phyloP scores from a whole-genome alignment of 2,888 invertebrate genomes.

The Ypsolopha scabrella region DNA sequence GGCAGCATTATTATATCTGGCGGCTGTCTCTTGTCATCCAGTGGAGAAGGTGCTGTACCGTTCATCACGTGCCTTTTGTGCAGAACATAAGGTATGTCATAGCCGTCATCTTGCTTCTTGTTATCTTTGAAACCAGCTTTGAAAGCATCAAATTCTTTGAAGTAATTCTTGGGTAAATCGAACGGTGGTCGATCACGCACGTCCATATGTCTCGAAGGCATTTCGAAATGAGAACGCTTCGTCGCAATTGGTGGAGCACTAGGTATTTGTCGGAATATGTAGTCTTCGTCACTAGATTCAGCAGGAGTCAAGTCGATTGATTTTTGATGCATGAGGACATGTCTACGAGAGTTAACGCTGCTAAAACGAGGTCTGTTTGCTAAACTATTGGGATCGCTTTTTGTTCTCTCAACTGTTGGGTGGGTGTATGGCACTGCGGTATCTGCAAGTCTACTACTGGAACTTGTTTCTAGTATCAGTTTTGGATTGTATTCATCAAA shows the following conservation, averaged over 20 bases:
- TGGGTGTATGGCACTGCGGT: slow-evolving; percentile 72
- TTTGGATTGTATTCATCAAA: slow-evolving; percentile 82
- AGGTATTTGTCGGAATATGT: slow-evolving; percentile 80
- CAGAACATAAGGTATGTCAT: slow-evolving; percentile 86
- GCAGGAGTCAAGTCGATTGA: slow-evolving; percentile 88
- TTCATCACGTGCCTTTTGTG: slow-evolving; percentile 90
- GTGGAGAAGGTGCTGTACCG: slow-evolving; percentile 77
- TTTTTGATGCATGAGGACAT: slow-evolving; percentile 87
- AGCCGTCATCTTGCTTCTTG: slow-evolving; percentile 67
- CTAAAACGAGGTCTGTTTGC: slow-evolving; percentile 79
- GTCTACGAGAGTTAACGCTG: slow-evolving; percentile 79
- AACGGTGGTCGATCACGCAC: slow-evolving; percentile 76
- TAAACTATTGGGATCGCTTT: slow-evolving; percentile 86
- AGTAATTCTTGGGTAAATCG: slow-evolving; percentile 79
- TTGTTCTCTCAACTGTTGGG: slow-evolving; percentile 84
- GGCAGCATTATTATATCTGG: slow-evolving; percentile 60
- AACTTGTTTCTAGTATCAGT: slow-evolving; percentile 63
- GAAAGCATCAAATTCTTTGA: slow-evolving; percentile 74
- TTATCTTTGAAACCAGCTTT: slow-evolving; percentile 65
- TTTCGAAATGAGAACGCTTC: slow-evolving; percentile 77
- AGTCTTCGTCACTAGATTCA: slow-evolving; percentile 87
- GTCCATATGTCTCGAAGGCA: slow-evolving; percentile 61
- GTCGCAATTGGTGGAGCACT: slow-evolving; percentile 80
- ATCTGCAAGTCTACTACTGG: slow-evolving; percentile 62
- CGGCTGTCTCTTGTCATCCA: slow-evolving; percentile 51